Evolutionary conservation across 2,113 vertebrate species (phyloP), one percentile per base, ranked within the genome.

Genomic region (Esox niger): DNA sequence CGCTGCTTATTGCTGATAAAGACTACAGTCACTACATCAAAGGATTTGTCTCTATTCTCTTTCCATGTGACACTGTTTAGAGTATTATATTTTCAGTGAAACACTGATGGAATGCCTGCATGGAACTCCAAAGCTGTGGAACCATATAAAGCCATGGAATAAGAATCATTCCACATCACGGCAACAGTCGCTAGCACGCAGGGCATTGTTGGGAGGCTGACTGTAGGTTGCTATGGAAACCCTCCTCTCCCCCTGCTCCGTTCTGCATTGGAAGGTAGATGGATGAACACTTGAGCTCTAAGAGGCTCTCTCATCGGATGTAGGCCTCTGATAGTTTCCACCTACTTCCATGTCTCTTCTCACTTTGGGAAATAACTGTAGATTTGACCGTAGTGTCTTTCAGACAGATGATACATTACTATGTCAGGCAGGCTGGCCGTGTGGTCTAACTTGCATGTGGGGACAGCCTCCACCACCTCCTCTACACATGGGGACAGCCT

Each of bases 191-290:
- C 2, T 7, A 76, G 70, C 62, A 66, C 17, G 55, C 32, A 59
- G 27, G 58, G 62, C 56, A 54, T 26, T 47, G 64, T 62, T 58
- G 74, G 29, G 62, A 43, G 25, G 32, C 43, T 20, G 54, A 27
- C 33, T 56, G 60, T 30, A 66, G 55, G 71, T 79, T 81, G 74
- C 69, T 64, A 70, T 77, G 73, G 76, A 72, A 77, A 81, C 64
- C 52, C 26, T 38, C 49, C 27, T 60, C 60, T 74, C 25, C 58
- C 26, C 32, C 35, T 38, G 35, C 15, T 38, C 10, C 3, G 35
- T 4, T 38, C 35, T 15, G 56, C n/a, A 31, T 6, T 2, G 7
- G 56, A 13, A 20, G 47, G 27, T 29, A 30, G 2, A 11, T n/a
- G 6, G 27, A n/a, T 15, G 2, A 29, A 30, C 27, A 20, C 26